Evolutionary conservation across 2,888 invertebrate species (phyloP).

Genomic region (Eilema griseolum): DNA sequence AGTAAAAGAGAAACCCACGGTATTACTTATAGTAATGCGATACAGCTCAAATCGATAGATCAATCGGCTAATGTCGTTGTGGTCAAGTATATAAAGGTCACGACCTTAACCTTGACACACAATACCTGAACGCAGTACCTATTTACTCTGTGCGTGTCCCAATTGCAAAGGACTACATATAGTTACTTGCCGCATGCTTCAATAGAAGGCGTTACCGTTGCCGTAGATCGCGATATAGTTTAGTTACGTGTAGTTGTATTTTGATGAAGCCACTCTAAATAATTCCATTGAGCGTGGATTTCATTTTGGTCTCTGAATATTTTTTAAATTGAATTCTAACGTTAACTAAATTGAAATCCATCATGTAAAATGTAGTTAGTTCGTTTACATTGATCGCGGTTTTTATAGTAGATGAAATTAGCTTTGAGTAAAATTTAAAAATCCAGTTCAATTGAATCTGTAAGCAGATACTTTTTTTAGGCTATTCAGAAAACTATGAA

Average conservation of each 20-base stretch:
- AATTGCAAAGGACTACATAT: background rate
- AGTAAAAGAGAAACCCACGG: background rate
- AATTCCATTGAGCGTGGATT: background rate
- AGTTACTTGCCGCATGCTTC: background rate
- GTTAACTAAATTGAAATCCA: background rate
- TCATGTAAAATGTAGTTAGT: background rate
- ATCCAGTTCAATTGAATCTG: background rate
- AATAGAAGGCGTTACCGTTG: background rate
- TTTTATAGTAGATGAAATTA: background rate
- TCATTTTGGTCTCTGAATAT: background rate
- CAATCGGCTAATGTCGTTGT: conserved; percentile 1
- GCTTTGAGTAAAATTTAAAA: background rate
- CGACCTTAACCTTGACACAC: background rate
- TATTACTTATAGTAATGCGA: background rate
- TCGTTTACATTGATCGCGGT: background rate
- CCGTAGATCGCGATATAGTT: background rate
- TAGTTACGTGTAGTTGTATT: background rate
- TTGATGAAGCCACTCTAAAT: background rate
- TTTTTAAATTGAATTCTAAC: background rate
- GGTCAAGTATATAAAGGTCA: background rate
- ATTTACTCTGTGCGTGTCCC: background rate
- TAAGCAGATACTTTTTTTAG: too few relatives aligned
- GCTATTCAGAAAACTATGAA: background rate
- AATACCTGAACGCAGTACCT: background rate
- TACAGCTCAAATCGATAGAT: background rate